Percentiles rank a stretch among this genome's conserved stretches.
phyloP scores from a whole-genome alignment of 2,797 vertebrate species.

The Melanotaenia trifasciata region DNA sequence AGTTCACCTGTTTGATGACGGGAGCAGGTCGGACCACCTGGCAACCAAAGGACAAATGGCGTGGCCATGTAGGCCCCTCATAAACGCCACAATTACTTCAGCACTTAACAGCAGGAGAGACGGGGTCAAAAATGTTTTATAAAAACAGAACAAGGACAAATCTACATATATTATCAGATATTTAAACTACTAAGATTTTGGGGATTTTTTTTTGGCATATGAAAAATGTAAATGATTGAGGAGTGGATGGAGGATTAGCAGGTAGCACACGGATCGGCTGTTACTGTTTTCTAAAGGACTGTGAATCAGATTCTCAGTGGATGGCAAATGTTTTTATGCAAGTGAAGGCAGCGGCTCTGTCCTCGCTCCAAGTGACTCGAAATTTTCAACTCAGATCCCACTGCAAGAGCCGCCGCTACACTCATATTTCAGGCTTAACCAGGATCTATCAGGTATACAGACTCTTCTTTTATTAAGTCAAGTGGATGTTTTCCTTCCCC shows the following conservation, averaged over 20 bases:
- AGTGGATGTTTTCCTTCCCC: slow-evolving; percentile 66
- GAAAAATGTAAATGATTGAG: slow-evolving; percentile 31
- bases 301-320: slow-evolving; percentile 79
- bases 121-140: slow-evolving; percentile 51
- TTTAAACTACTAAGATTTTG: slow-evolving; percentile 64
- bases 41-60: slow-evolving; percentile 76
- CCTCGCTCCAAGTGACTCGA: slow-evolving; percentile 50
- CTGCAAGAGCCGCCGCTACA: slow-evolving; percentile 56
- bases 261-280: slow-evolving; percentile 69
- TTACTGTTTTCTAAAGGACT: slow-evolving; percentile 78
- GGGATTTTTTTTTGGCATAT: slow-evolving; percentile 66
- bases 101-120: slow-evolving; percentile 68
- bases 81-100: slow-evolving; percentile 63
- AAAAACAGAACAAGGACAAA: slow-evolving; percentile 60
- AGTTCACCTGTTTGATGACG: slow-evolving; percentile 48
- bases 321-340: slow-evolving; percentile 70
- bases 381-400: slow-evolving; percentile 48
- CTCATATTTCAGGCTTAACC: slow-evolving; percentile 76
- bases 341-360: slow-evolving; percentile 76
- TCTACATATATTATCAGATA: slow-evolving; percentile 69
- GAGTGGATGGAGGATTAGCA: not conserved
- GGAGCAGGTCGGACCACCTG: slow-evolving; percentile 46
- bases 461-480: slow-evolving; percentile 59
- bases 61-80: slow-evolving; percentile 30
- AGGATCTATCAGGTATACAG: slow-evolving; percentile 84